A percentile compares a stretch with the other conserved stretches of the same genome.
Conservation (phyloP, 2,888 invertebrate species). For the Drosophila demipolita region DNA sequence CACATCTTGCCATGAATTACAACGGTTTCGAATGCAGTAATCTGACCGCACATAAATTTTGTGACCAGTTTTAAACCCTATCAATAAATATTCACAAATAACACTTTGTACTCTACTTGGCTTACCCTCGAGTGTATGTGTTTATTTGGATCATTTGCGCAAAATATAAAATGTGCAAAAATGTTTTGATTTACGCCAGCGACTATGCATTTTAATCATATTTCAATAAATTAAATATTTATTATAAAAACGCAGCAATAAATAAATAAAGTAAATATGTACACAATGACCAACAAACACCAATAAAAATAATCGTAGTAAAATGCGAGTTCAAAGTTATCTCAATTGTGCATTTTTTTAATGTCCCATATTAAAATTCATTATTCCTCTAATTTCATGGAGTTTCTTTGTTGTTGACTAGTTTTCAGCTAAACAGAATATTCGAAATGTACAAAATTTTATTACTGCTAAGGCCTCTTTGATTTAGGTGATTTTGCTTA, state of each 20-base stretch:
- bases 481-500: background rate
- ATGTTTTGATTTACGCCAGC: slow-evolving; percentile 74
- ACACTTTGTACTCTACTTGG: slow-evolving; percentile 37
- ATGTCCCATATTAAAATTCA: background rate
- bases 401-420: background rate
- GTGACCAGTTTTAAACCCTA: slow-evolving; percentile 45
- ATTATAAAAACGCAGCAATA: slow-evolving; percentile 68
- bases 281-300: slow-evolving; percentile 20
- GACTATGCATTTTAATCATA: slow-evolving; percentile 70
- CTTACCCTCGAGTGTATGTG: background rate
- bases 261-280: slow-evolving; percentile 70
- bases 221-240: slow-evolving; percentile 80
- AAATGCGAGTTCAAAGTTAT: slow-evolving; percentile 10
- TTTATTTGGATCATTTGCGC: slow-evolving; percentile 9
- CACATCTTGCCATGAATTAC: slow-evolving; percentile 66
- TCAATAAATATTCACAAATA: slow-evolving; percentile 40
- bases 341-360: background rate
- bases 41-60: slow-evolving; percentile 81
- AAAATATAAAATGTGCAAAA: slow-evolving; percentile 73
- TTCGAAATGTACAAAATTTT: background rate
- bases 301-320: background rate
- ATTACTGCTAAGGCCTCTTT: background rate
- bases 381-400: background rate
- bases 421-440: background rate
- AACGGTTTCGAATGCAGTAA: slow-evolving; percentile 68